Percentiles rank a stretch among this genome's conserved stretches.
phyloP scores from a whole-genome alignment of 2,888 invertebrate species.

The Ophion ellenae region DNA sequence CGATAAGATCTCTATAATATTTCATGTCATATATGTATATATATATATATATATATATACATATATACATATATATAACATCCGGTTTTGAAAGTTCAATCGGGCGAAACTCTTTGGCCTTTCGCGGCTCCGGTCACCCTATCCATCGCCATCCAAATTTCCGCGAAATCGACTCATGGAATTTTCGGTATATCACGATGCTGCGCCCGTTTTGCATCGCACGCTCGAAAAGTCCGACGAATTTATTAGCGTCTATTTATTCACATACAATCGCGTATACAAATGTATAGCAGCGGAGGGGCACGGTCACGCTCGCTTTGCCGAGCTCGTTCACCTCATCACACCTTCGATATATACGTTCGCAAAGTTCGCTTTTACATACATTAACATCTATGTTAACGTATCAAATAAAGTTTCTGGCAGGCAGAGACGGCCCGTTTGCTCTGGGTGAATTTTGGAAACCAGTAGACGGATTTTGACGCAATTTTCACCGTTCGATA shows the following conservation, averaged over 20 bases:
- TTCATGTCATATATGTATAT: background rate
- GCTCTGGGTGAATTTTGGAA: background rate
- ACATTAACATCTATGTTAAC: background rate
- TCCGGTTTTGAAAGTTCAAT: conserved; percentile 63
- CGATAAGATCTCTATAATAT: no score
- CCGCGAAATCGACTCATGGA: conserved; percentile 45
- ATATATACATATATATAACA: conserved; percentile 15
- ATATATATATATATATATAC: background rate
- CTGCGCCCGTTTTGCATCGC: conserved; percentile 38
- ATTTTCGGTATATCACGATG: conserved; percentile 53
- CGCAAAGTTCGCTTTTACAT: background rate
- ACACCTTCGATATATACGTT: background rate
- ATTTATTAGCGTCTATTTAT: conserved; percentile 61
- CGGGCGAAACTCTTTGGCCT: conserved; percentile 65
- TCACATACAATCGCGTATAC: conserved; percentile 26
- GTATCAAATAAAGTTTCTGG: background rate
- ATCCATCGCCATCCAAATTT: conserved; percentile 45
- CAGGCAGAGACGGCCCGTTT: background rate
- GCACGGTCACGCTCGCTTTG: conserved; percentile 24
- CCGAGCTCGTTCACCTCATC: conserved; percentile 23
- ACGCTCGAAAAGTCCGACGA: conserved; percentile 56
- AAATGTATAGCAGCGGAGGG: conserved; percentile 5
- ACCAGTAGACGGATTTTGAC: background rate
- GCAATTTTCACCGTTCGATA: background rate
- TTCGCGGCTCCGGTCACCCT: conserved; percentile 19